phyloP scores from a whole-genome alignment of 2,888 invertebrate species.

The Oligia latruncula region DNA sequence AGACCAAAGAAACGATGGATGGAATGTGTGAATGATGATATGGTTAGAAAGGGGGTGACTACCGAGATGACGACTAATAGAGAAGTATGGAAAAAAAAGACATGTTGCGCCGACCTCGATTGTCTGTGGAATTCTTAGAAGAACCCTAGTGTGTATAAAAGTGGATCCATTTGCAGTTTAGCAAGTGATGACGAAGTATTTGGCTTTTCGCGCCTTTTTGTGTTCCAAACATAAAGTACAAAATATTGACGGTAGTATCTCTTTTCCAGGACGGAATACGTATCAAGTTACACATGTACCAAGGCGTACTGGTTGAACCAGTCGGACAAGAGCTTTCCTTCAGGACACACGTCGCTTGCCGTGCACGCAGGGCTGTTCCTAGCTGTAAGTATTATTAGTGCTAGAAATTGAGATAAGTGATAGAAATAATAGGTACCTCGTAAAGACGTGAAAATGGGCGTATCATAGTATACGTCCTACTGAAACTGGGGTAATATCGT shows the following conservation, averaged over 20 bases:
- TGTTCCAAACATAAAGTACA: background rate
- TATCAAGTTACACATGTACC: conserved; percentile 91
- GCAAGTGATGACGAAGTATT: background rate
- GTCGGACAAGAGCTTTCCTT: conserved; percentile 92
- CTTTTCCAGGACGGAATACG: conserved; percentile 84
- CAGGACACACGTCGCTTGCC: conserved; percentile 93
- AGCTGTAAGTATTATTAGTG: conserved; percentile 84
- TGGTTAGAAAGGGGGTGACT: too few species aligned
- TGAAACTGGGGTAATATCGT: background rate
- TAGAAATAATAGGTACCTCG: background rate
- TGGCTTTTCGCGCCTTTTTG: background rate
- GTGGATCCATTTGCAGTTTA: background rate
- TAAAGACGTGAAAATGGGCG: background rate
- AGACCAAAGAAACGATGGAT: too few species aligned
- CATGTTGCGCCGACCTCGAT: too few species aligned
- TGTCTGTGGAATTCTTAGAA: too few species aligned
- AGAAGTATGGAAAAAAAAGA: too few species aligned
- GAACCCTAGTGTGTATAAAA: background rate
- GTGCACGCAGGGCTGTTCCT: conserved; percentile 92
- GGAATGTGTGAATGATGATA: too few species aligned
- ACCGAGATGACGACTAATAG: too few species aligned
- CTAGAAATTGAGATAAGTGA: too few species aligned
- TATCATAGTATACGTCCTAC: background rate
- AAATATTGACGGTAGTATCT: conserved; percentile 1
- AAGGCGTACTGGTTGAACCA: conserved; percentile 91